A percentile compares a stretch with the other conserved stretches of the same genome.
Evolutionary conservation across 2,888 invertebrate species (phyloP).

Genomic region (Lithophane leautieri): DNA sequence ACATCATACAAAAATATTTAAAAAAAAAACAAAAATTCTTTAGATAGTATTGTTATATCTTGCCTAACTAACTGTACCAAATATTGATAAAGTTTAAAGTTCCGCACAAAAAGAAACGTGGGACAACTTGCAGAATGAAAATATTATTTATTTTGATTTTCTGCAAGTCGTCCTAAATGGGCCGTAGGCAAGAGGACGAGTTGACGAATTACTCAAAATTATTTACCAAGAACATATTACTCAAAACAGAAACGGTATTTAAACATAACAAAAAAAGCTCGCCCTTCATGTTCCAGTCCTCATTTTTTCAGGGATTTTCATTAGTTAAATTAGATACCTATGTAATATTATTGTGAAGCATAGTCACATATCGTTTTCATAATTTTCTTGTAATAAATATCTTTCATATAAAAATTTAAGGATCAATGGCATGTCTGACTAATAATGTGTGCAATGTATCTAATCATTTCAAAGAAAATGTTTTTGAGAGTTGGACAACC

Average conservation of each 20-base stretch:
- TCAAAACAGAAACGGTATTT: background rate
- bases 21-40: too few relatives aligned
- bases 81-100: too few relatives aligned
- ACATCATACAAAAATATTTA: too few relatives aligned
- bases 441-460: background rate
- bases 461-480: background rate
- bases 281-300: background rate
- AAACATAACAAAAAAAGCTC: background rate
- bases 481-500: slow-evolving; percentile 17
- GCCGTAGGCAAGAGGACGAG: too few relatives aligned
- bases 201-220: too few relatives aligned
- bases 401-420: background rate
- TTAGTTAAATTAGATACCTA: background rate
- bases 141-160: too few relatives aligned
- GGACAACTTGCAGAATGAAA: too few relatives aligned
- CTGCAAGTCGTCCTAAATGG: too few relatives aligned
- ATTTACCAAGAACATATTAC: background rate
- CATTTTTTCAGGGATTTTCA: background rate
- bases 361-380: background rate
- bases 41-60: too few relatives aligned
- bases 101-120: too few relatives aligned
- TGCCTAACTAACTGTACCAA: too few relatives aligned
- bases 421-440: background rate
- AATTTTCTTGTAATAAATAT: background rate
- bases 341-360: background rate